Evolutionary conservation across 1,140 invertebrate species (phyloP).

Genomic region (Zophobas atratus): DNA sequence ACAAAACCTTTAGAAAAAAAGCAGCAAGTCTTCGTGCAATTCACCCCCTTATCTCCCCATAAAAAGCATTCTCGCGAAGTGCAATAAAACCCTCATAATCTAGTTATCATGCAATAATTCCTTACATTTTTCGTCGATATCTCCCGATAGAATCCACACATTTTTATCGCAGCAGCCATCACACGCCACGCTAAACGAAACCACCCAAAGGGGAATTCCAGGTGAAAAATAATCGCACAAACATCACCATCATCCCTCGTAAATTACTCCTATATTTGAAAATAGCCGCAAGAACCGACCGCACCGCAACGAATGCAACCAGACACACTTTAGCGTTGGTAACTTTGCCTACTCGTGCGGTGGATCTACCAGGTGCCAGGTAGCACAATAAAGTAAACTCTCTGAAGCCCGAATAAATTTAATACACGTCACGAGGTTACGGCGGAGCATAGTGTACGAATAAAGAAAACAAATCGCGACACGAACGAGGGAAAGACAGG

Average conservation of each 20-base stretch:
- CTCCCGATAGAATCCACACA: slow-evolving; percentile 19
- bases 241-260: no score
- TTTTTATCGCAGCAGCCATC: slow-evolving; percentile 14
- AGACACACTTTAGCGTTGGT: slow-evolving; percentile 22
- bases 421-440: slow-evolving; percentile 1
- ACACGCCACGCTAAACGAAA: neutral
- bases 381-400: slow-evolving; percentile 38
- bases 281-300: neutral
- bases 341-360: slow-evolving; percentile 23
- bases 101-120: slow-evolving; percentile 22
- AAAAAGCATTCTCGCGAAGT: neutral
- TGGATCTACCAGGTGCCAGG: slow-evolving; percentile 39
- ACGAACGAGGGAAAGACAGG: slow-evolving; percentile 2
- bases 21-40: no score
- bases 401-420: slow-evolving; percentile 10
- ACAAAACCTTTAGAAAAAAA: no score
- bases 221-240: neutral
- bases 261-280: neutral
- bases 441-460: neutral
- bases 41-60: no score
- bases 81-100: neutral
- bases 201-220: neutral
- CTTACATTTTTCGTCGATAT: slow-evolving; percentile 17
- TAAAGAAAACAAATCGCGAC: slow-evolving; percentile 10
- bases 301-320: slow-evolving; percentile 10